Conservation (phyloP, 2,888 invertebrate species). For the Drosophila limbata region DNA sequence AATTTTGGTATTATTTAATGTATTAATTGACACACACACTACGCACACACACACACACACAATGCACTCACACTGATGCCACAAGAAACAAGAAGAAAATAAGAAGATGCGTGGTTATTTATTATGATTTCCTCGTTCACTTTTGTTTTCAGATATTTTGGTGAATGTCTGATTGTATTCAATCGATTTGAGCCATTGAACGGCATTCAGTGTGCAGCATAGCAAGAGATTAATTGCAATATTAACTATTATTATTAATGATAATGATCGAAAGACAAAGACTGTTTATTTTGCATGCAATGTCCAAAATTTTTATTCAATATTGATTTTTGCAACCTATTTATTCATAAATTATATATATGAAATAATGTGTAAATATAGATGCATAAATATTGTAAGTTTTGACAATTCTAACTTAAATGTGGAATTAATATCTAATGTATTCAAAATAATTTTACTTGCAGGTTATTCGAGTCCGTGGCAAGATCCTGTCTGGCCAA, state of each 20-base stretch:
- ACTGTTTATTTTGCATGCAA: conserved; percentile 7
- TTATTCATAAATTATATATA: too few relatives aligned
- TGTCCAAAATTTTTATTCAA: background rate
- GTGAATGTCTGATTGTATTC: conserved; percentile 67
- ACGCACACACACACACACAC: background rate
- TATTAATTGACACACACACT: too few relatives aligned
- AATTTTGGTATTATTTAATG: too few relatives aligned
- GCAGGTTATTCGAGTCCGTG: conserved; percentile 96
- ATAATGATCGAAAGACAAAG: background rate
- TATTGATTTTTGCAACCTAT: conserved; percentile 1
- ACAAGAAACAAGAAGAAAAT: background rate
- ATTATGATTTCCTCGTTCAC: conserved; percentile 43
- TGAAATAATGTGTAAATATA: conserved; percentile 7
- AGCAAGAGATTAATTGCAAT: conserved; percentile 37
- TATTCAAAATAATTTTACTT: background rate
- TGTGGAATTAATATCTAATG: background rate
- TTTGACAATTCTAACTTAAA: background rate
- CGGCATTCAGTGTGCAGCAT: conserved; percentile 63
- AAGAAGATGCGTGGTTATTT: conserved; percentile 25
- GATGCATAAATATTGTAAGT: conserved; percentile 15
- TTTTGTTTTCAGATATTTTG: conserved; percentile 73
- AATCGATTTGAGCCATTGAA: conserved; percentile 56
- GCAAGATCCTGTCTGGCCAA: conserved; percentile 98
- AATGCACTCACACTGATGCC: background rate
- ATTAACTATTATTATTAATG: background rate